Conservation (phyloP, 2,888 invertebrate species). For the Polydrusus cervinus region DNA sequence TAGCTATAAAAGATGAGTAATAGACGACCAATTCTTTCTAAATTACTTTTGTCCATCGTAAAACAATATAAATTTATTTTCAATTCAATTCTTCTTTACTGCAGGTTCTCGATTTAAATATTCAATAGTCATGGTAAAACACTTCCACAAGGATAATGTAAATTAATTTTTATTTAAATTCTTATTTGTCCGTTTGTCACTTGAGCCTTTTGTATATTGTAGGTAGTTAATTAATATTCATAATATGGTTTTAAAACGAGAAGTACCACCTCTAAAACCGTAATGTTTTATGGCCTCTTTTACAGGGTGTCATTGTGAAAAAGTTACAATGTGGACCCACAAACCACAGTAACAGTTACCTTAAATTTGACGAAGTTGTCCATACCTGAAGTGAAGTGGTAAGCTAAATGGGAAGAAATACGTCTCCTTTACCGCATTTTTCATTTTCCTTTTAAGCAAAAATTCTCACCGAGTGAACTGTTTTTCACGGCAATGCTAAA, state of each 20-base stretch:
- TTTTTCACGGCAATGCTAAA: too few species aligned
- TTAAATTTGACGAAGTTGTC: too few species aligned
- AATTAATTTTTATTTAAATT: constrained; percentile 43
- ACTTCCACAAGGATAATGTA: constrained; percentile 44
- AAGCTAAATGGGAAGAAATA: too few species aligned
- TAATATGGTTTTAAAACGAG: constrained; percentile 45
- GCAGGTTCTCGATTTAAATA: constrained; percentile 13
- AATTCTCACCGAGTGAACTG: too few species aligned
- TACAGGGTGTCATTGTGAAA: constrained; percentile 17
- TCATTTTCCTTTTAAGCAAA: too few species aligned
- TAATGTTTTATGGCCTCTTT: constrained; percentile 7
- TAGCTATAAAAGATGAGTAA: background rate
- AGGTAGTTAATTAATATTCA: constrained; percentile 50
- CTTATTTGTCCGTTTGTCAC: constrained; percentile 36
- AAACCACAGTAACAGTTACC: background rate
- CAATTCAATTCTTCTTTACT: constrained; percentile 7
- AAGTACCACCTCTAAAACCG: constrained; percentile 39
- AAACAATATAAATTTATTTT: constrained; percentile 19
- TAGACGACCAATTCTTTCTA: background rate
- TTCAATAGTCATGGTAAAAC: constrained; percentile 19
- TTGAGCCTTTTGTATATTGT: constrained; percentile 38
- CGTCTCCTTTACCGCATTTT: too few species aligned
- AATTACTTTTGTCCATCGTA: constrained; percentile 14
- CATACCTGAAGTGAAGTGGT: too few species aligned
- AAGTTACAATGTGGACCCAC: too few species aligned